phyloP scores from a whole-genome alignment of 2,113 vertebrate species.

The Perognathus longimembris region DNA sequence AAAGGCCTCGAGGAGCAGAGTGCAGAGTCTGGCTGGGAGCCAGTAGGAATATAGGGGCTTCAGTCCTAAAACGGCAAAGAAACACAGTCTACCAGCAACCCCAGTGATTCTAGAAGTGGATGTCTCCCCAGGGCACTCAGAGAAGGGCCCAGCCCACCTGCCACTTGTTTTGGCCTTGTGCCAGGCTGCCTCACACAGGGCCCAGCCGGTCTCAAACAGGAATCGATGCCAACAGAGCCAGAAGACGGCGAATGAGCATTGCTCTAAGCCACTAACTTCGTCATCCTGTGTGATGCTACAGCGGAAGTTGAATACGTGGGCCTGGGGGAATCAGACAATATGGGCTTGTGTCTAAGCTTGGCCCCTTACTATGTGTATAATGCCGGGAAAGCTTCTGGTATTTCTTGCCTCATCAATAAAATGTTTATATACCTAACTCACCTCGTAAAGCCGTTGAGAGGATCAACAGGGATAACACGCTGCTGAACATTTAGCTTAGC shows the following conservation, averaged over 20 bases:
- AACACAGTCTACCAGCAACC: background rate
- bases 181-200: background rate
- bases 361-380: background rate
- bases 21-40: background rate
- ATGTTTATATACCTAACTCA: background rate
- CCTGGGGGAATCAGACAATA: background rate
- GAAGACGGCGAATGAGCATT: background rate
- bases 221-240: background rate
- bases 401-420: conserved; percentile 35
- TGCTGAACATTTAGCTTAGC: background rate
- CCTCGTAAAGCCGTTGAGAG: background rate
- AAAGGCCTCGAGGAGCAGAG: background rate
- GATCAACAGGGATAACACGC: background rate
- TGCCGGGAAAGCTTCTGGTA: background rate
- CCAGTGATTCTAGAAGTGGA: background rate
- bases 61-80: background rate
- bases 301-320: background rate
- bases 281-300: background rate
- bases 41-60: background rate
- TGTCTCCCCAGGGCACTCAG: background rate
- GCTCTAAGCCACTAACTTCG: background rate
- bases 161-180: background rate
- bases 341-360: background rate
- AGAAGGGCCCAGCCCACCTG: background rate
- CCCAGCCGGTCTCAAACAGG: background rate